A percentile compares a stretch with the other conserved stretches of the same genome.
These are phyloP conservation scores for Albula goreensis DNA, from an alignment of 2,113 vertebrate genomes.

Conservation along the genomic window DNA sequence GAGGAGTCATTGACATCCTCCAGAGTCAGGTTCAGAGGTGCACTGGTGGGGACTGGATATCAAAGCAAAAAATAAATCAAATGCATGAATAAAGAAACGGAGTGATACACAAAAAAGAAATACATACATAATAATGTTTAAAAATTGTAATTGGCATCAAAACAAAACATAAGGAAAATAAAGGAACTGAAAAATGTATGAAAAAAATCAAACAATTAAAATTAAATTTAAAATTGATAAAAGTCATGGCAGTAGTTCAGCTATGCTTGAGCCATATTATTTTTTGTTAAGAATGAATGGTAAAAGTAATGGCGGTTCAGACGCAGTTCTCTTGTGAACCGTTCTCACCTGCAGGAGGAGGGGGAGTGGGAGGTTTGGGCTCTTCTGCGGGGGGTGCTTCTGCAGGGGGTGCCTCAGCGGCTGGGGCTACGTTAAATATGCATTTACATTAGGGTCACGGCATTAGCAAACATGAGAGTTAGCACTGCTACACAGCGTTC, in stretches of 20 bases:
- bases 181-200: background rate
- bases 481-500: background rate
- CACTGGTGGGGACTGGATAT: conserved; percentile 74
- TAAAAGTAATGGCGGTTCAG: background rate
- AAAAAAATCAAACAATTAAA: background rate
- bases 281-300: too few relatives aligned
- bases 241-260: too few relatives aligned
- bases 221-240: background rate
- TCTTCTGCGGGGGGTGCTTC: conserved; percentile 60
- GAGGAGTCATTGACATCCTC: conserved; percentile 81
- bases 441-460: conserved; percentile 28
- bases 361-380: conserved; percentile 61
- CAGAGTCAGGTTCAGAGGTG: conserved; percentile 73
- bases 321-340: background rate
- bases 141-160: too few relatives aligned
- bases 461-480: background rate
- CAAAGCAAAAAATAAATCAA: background rate
- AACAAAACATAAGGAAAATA: too few relatives aligned
- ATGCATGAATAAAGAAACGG: too few relatives aligned
- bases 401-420: conserved; percentile 54
- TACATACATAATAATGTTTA: too few relatives aligned
- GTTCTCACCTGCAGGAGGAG: conserved; percentile 66
- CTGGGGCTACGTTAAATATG: conserved; percentile 41
- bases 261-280: too few relatives aligned
- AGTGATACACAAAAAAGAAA: too few relatives aligned